These are phyloP conservation scores for Zaprionus kolodkinae DNA, from an alignment of 1,140 invertebrate genomes.

Conservation along the genomic window DNA sequence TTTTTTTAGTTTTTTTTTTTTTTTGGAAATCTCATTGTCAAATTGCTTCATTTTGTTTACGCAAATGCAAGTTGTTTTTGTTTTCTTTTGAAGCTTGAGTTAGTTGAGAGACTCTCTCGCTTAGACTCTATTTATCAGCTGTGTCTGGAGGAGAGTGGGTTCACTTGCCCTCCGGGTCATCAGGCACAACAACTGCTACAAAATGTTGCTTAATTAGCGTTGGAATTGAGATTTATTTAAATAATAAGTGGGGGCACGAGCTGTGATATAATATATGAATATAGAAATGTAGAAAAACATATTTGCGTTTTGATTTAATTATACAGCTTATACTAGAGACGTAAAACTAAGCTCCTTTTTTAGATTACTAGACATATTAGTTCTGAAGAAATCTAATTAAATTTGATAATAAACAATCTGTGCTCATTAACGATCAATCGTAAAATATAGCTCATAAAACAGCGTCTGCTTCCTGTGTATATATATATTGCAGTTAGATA, in stretches of 20 bases:
- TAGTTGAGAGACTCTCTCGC: conserved; percentile 3
- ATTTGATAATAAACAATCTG: background rate
- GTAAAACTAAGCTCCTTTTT: too few species aligned
- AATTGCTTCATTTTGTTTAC: conserved; percentile 55
- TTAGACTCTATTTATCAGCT: conserved; percentile 5
- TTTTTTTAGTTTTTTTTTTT: conserved; percentile 44
- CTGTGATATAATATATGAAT: background rate
- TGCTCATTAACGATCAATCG: background rate
- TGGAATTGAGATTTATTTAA: conserved; percentile 41
- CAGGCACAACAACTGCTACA: conserved; percentile 12
- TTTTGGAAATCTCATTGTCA: conserved; percentile 69
- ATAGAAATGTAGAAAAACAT: background rate
- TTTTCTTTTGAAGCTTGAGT: conserved; percentile 1
- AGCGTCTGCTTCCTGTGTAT: background rate
- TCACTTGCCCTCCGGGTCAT: conserved; percentile 16
- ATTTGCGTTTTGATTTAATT: too few species aligned
- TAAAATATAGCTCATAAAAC: background rate
- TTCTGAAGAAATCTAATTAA: background rate
- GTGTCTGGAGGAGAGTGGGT: background rate
- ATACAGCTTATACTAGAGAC: too few species aligned
- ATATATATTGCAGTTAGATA: too few species aligned
- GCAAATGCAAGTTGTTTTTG: conserved; percentile 28
- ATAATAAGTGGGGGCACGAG: conserved; percentile 20
- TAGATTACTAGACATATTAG: too few species aligned
- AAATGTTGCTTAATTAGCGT: conserved; percentile 36